These are phyloP conservation scores for Girardinus metallicus DNA, from an alignment of 2,797 vertebrate genomes.

Conservation along the genomic window DNA sequence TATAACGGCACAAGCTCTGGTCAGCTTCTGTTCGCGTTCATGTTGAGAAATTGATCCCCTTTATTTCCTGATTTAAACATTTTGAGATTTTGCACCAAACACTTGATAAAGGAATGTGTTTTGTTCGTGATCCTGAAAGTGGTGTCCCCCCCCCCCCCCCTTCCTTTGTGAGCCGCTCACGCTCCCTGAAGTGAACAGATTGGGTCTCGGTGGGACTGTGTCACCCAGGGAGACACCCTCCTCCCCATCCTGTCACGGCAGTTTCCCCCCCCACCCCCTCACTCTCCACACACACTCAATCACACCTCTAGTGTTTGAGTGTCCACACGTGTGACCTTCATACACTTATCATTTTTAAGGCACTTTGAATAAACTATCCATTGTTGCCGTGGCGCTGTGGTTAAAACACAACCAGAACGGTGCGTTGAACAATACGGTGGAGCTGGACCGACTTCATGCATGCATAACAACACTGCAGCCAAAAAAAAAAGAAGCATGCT, in stretches of 20 bases:
- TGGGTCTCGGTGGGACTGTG: slow-evolving; percentile 85
- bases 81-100: not conserved
- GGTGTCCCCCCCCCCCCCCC: slow-evolving; percentile 21
- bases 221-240: slow-evolving; percentile 82
- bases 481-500: slow-evolving; percentile 25
- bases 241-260: slow-evolving; percentile 73
- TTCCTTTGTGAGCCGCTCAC: slow-evolving; percentile 26
- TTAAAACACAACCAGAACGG: slow-evolving; percentile 12
- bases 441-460: slow-evolving; percentile 25
- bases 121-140: slow-evolving; percentile 33
- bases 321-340: slow-evolving; percentile 65
- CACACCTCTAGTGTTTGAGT: slow-evolving; percentile 32
- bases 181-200: slow-evolving; percentile 84
- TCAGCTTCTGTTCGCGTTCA: slow-evolving; percentile 34
- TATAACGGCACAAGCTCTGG: slow-evolving; percentile 63
- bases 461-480: slow-evolving; percentile 21
- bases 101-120: not conserved
- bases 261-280: slow-evolving; percentile 28
- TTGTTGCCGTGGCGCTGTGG: not conserved
- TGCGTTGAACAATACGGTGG: not conserved
- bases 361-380: too few relatives aligned
- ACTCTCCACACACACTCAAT: slow-evolving; percentile 37
- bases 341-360: slow-evolving; percentile 28
- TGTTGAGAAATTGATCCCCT: slow-evolving; percentile 29
- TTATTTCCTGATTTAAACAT: not conserved